Percentiles rank a stretch among this genome's conserved stretches.
These are phyloP conservation scores for Drosophila dunni DNA, from an alignment of 1,140 invertebrate species.

Conservation along the genomic window DNA sequence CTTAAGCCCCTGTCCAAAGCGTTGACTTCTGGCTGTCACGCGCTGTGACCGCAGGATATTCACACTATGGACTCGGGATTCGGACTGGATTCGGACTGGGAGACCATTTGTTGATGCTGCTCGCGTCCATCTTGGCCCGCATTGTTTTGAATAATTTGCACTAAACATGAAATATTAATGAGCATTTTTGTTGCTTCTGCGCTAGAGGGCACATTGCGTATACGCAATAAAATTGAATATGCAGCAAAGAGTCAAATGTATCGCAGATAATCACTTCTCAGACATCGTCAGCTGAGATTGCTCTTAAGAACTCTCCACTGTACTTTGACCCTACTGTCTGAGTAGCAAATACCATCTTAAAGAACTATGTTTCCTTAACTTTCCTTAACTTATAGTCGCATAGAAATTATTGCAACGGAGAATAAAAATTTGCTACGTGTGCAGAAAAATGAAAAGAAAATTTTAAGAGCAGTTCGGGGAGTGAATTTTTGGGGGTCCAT, in stretches of 20 bases:
- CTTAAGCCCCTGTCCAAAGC: conserved; percentile 42
- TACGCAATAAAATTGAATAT: conserved; percentile 77
- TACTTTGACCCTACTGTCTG: not conserved
- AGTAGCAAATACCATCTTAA: not conserved
- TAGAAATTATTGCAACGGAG: conserved; percentile 35
- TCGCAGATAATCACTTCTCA: conserved; percentile 55
- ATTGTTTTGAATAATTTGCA: conserved; percentile 81
- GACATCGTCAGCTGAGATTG: conserved; percentile 47
- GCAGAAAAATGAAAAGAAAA: conserved; percentile 19
- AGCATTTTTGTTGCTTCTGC: conserved; percentile 43
- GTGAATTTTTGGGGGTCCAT: conserved; percentile 7
- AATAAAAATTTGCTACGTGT: conserved; percentile 32
- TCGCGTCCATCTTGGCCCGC: conserved; percentile 62
- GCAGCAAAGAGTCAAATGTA: conserved; percentile 58
- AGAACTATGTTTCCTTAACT: not conserved
- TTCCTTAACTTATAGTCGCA: conserved; percentile 9
- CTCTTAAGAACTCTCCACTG: not conserved
- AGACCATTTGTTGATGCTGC: conserved; percentile 63
- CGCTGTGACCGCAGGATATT: conserved; percentile 47
- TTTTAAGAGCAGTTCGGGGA: not conserved
- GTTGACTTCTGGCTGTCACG: conserved; percentile 57
- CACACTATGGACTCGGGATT: conserved; percentile 10
- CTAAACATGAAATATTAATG: conserved; percentile 81
- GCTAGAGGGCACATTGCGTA: conserved; percentile 55
- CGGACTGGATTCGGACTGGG: not conserved